These are phyloP conservation scores for Cisticola juncidis DNA, from an alignment of 2,113 vertebrate species.

Conservation along the genomic window DNA sequence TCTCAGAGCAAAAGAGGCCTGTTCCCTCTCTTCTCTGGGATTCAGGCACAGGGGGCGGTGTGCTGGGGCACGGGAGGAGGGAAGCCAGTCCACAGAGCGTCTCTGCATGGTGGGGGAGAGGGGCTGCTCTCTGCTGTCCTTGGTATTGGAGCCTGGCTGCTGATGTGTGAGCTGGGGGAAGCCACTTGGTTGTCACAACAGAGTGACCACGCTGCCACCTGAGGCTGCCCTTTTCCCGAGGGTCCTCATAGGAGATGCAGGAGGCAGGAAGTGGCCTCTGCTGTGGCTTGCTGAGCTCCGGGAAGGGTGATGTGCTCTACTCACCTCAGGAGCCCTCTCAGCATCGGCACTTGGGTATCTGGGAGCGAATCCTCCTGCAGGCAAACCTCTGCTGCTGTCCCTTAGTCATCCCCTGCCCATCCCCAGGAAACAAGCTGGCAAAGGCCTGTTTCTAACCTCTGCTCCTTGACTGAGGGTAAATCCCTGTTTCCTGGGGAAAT, in stretches of 20 bases:
- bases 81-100: fast-evolving
- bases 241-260: fast-evolving
- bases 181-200: fast-evolving
- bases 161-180: fast-evolving
- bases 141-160: fast-evolving
- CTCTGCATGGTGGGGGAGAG: fast-evolving
- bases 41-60: fast-evolving
- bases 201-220: fast-evolving
- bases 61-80: fast-evolving
- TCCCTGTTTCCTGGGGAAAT: fast-evolving
- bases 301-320: background rate
- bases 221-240: background rate
- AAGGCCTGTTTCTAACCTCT: background rate
- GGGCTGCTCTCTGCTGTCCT: background rate
- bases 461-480: background rate
- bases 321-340: background rate
- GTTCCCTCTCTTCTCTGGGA: background rate
- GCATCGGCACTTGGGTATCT: fast-evolving
- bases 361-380: background rate
- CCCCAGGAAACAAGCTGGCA: background rate
- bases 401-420: background rate
- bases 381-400: fast-evolving
- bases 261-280: background rate
- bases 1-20: fast-evolving
- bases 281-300: background rate